Base-by-base conservation (phyloP, 2,888 invertebrate genomes). In the Apomyelois bistriatella region DNA sequence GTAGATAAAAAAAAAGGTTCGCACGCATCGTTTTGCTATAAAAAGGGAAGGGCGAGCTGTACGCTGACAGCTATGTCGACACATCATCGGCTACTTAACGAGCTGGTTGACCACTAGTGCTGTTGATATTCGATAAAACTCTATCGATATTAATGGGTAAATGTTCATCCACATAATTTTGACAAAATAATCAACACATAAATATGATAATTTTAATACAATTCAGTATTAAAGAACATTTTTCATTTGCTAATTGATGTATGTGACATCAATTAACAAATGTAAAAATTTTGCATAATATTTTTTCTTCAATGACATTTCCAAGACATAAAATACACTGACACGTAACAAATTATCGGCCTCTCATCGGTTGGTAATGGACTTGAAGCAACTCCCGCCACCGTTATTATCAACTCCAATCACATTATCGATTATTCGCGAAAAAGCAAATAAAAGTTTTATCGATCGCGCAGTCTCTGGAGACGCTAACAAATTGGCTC, bases 401-500 rank as follows among this genome's bases (percentile, higher is more conserved):
- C 50, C 48, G 55, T 57, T 56, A 58, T 60, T 57, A 58, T 57
- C 58, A 53, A 53, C 9, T 54, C 54, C 64, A 64, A 64, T 64
- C 64, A 63, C 66, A 61, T 67, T 69, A 70, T 68, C 68, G 59
- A 58, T 60, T 58, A 62, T 59, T 61, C 55, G 58, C 60, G 64
- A 61, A 68, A 73, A 77, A 74, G 74, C 72, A 74, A 77, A 70
- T 70, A 72, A 71, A 72, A 58, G 54, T 55, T 57, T 57, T 55
- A 78, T 59, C 60, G 72, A 62, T 62, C 59, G 65, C 57, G 62
- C 65, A 62, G 62, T 64, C 60, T 62, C 60, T 62, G 61, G 57
- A 59, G 64, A 64, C 70, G 76, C 76, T 80, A 82, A 85, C 85
- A 85, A 85, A 85, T 85, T 85, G 80, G 76, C 76, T 80, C 75